Evolutionary conservation across 2,113 vertebrate species (phyloP), one percentile per base, ranked within the genome.

Genomic region (Pandion haliaetus): DNA sequence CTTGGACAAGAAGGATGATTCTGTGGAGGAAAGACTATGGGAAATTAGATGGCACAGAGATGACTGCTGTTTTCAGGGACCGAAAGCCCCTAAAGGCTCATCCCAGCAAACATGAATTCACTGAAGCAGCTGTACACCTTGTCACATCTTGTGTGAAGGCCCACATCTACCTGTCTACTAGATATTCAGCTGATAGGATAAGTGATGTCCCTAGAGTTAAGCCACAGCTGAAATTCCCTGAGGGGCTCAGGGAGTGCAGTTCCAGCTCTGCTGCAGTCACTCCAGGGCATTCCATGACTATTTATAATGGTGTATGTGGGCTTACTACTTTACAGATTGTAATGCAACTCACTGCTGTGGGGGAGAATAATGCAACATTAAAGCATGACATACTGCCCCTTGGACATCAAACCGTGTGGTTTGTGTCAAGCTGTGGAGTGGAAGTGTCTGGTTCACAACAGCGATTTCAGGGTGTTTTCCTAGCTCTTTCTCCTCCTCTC

Each of bases 121-220:
- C 54, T 93, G 86, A 81, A 94, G 81, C 81, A 97, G 87, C 93
- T 73, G 81, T 89, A 85, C 50, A 95, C 95, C 87, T 94, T 97
- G 96, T 97, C 96, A 89, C 84, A 96, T 97, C 95, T 93, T 77
- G 95, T 96, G 93, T 66, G 89, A 96, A 86, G 90, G 91, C 91
- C 91, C 84, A 38, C 55, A 61, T 97, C 91, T 95, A 97, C 95
- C 95, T 97, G 93, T 96, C 96, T 95, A 82, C 63, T 86, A 96
- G 94, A 96, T 95, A 77, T n/a, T 69, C 87, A 83, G 82, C 78
- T 90, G 93, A 94, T 63, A 70, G 89, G 45, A 42, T 93, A 94
- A 97, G 81, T 47, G 73, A 91, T 87, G 90, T 82, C 93, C 85
- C 83, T 72, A 34, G 62, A 90, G 78, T 85, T 65, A 88, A 93